Evolutionary conservation across 2,113 vertebrate genomes (phyloP).

Genomic region (Eulacestoma nigropectus): DNA sequence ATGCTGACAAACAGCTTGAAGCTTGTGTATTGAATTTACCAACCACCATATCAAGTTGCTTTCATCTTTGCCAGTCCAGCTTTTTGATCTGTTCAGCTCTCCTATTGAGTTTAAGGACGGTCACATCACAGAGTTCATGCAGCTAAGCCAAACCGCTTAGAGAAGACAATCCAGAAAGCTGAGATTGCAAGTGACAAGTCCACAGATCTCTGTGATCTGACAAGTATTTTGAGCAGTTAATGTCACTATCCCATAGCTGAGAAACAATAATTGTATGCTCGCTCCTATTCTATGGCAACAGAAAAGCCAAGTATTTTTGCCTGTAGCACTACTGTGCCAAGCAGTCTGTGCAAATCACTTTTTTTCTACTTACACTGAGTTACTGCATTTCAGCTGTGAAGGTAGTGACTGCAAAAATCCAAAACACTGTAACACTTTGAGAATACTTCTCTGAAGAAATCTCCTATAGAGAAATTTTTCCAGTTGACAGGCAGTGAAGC

Average conservation of each 20-base stretch:
- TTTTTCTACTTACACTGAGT: not conserved
- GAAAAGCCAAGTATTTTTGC: not conserved
- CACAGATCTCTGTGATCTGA: not conserved
- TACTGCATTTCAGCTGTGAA: not conserved
- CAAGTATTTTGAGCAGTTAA: not conserved
- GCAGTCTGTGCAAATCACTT: not conserved
- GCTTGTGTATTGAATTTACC: not conserved
- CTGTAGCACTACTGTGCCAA: not conserved
- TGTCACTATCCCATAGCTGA: not conserved
- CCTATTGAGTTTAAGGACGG: not conserved
- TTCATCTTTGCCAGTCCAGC: not conserved
- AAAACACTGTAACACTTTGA: accelerated
- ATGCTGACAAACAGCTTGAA: not conserved
- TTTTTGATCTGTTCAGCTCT: not conserved
- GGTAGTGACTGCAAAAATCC: not conserved
- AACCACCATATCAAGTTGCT: not conserved
- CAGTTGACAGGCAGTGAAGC: not conserved
- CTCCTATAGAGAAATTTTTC: not conserved
- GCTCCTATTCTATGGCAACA: not conserved
- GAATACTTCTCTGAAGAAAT: not conserved
- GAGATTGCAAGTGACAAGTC: not conserved
- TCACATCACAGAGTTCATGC: not conserved
- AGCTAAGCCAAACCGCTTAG: not conserved
- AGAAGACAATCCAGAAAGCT: not conserved
- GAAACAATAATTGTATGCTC: not conserved